Conservation (phyloP, 2,888 invertebrate species). For the Eupithecia pulchellata region DNA sequence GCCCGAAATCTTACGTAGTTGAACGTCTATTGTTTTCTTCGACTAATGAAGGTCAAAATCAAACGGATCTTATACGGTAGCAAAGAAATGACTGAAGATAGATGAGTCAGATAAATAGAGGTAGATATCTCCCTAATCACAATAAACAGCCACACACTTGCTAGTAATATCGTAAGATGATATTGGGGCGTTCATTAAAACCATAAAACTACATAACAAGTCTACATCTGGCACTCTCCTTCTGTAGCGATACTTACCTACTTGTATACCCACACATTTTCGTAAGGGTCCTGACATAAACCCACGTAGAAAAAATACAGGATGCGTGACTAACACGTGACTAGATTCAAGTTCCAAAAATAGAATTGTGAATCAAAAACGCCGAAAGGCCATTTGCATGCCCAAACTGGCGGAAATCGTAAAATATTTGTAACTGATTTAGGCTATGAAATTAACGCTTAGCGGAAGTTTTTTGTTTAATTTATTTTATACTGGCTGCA, state of each 20-base stretch:
- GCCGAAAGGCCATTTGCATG: constrained; percentile 41
- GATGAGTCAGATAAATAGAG: not conserved
- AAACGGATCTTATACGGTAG: not conserved
- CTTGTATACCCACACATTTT: not conserved
- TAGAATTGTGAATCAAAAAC: constrained; percentile 35
- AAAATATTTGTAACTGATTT: constrained; percentile 36
- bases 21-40: not conserved
- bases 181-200: not conserved
- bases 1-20: too few relatives aligned
- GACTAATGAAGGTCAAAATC: not conserved
- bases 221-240: constrained; percentile 10
- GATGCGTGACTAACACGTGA: constrained; percentile 39
- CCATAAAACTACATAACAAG: not conserved
- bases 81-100: not conserved
- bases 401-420: constrained; percentile 41
- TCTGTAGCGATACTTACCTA: not conserved
- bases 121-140: not conserved
- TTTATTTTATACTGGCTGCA: not conserved
- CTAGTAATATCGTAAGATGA: not conserved
- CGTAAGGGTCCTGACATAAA: constrained; percentile 10
- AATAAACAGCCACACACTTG: not conserved
- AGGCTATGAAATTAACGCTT: constrained; percentile 17
- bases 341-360: constrained; percentile 31
- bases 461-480: constrained; percentile 20
- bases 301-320: constrained; percentile 24